Evolutionary conservation across 2,113 vertebrate genomes (phyloP).

Genomic region (Cyprinus carpio): DNA sequence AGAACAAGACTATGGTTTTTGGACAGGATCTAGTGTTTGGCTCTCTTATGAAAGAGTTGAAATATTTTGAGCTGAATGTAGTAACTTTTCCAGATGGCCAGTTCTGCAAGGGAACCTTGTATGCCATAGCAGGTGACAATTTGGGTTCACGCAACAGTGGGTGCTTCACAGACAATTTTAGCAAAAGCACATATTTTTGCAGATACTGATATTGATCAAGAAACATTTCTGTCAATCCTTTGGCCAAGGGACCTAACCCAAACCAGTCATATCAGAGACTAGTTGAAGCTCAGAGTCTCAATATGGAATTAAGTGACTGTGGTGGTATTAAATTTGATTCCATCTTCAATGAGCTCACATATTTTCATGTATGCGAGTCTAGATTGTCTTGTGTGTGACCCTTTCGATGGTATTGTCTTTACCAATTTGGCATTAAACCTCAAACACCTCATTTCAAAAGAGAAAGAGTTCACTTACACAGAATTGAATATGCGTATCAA

Average conservation of each 20-base stretch:
- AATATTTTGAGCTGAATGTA: neutral
- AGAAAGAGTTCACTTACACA: constrained; percentile 2
- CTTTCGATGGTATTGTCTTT: neutral
- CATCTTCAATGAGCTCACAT: neutral
- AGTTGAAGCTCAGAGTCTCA: neutral
- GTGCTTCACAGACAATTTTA: neutral
- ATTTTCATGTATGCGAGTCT: neutral
- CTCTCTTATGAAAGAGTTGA: neutral
- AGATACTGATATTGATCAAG: too few species aligned
- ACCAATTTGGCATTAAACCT: neutral
- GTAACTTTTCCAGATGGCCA: too few species aligned
- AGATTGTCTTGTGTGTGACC: neutral
- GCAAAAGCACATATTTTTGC: neutral
- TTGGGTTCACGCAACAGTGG: neutral
- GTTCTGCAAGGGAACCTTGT: neutral
- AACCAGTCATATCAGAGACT: too few species aligned
- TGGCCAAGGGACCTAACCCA: neutral
- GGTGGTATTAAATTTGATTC: neutral
- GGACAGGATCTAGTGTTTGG: neutral
- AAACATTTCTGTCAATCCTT: neutral
- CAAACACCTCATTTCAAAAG: neutral
- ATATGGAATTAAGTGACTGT: neutral
- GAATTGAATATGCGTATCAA: neutral
- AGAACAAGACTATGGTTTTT: neutral
- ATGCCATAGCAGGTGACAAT: neutral